phyloP scores from a whole-genome alignment of 2,888 invertebrate genomes.

The Synergus itoensis region DNA sequence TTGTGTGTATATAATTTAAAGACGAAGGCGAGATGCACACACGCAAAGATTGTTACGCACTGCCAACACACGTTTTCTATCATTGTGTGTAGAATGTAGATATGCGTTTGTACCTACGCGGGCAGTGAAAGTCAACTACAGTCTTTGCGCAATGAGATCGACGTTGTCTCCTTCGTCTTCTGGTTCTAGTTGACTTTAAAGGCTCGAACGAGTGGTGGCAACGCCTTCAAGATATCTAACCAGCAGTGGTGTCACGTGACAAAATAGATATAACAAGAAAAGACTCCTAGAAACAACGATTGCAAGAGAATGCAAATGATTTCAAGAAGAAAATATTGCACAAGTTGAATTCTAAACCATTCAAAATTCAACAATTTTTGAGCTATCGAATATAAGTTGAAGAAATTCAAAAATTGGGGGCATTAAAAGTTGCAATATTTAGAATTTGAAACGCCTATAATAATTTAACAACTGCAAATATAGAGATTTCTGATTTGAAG shows the following conservation, averaged over 20 bases:
- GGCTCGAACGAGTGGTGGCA: constrained; percentile 65
- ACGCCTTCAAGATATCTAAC: constrained; percentile 57
- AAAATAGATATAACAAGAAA: constrained; percentile 14
- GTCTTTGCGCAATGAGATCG: constrained; percentile 73
- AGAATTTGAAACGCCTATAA: no score
- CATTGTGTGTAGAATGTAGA: not conserved
- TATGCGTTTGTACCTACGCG: constrained; percentile 48
- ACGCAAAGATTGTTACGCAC: constrained; percentile 29
- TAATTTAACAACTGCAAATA: no score
- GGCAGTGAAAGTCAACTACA: constrained; percentile 72
- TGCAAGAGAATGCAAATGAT: not conserved
- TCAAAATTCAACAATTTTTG: no score
- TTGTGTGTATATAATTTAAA: constrained; percentile 31
- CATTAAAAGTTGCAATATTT: no score
- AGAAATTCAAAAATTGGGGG: no score
- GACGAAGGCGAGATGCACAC: constrained; percentile 20
- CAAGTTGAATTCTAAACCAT: not conserved
- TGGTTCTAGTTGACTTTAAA: constrained; percentile 69
- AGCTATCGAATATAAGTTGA: no score
- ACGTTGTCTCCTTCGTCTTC: constrained; percentile 69
- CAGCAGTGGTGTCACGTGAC: constrained; percentile 44
- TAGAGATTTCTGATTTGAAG: no score
- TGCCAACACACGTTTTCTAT: constrained; percentile 19
- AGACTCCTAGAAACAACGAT: not conserved
- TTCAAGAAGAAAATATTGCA: not conserved